These are phyloP conservation scores for Oreochromis grahami DNA, from an alignment of 2,797 vertebrate genomes.

Conservation along the genomic window DNA sequence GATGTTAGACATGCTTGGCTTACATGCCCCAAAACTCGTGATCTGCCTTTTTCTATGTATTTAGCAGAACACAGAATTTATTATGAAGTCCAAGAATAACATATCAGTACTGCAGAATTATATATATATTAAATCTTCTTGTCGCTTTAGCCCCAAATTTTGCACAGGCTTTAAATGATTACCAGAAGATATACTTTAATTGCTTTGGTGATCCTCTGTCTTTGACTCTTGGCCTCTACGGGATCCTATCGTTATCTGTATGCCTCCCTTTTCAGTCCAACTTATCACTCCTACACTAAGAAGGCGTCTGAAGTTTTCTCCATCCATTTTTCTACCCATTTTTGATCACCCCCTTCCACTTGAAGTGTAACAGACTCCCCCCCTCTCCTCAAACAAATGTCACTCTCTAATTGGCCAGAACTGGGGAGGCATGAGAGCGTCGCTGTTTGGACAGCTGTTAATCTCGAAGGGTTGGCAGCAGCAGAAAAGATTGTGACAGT, in stretches of 20 bases:
- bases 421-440: background rate
- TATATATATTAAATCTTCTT: background rate
- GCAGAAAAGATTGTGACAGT: background rate
- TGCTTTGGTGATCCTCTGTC: background rate
- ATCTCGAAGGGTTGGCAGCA: background rate
- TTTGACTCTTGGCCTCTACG: background rate
- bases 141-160: background rate
- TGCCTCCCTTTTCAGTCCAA: background rate
- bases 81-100: background rate
- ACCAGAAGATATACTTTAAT: background rate
- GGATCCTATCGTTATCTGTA: background rate
- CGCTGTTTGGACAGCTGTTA: slow-evolving; percentile 35
- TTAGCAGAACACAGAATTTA: background rate
- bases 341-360: background rate
- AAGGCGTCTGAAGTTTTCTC: background rate
- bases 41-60: background rate
- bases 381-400: slow-evolving; percentile 4
- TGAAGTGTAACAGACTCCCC: background rate
- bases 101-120: background rate
- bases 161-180: background rate
- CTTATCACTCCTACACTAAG: background rate
- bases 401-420: slow-evolving; percentile 26
- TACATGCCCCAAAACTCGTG: background rate
- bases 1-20: background rate
- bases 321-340: background rate